Evolutionary conservation across 2,113 vertebrate genomes (phyloP).

Genomic region (Axis porcinus): DNA sequence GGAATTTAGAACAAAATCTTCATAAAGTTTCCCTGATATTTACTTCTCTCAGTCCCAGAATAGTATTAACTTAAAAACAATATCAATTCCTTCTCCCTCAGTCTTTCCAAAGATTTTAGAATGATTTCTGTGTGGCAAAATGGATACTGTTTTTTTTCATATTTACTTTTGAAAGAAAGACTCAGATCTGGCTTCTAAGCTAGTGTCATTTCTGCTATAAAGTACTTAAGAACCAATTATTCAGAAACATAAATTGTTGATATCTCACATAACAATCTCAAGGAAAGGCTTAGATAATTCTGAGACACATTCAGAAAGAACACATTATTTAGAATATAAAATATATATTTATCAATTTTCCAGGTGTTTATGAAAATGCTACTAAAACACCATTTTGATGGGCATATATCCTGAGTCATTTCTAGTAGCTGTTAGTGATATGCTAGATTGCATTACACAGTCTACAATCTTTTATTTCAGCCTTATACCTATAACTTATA

Average conservation of each 20-base stretch:
- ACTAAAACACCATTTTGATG: neutral
- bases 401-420: neutral
- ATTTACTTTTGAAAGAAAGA: neutral
- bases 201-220: neutral
- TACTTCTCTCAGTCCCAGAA: neutral
- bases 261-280: neutral
- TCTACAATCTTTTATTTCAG: neutral
- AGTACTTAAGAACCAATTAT: neutral
- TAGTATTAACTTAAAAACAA: neutral
- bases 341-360: neutral
- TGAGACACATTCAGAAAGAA: neutral
- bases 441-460: neutral
- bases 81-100: neutral
- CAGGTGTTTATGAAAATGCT: neutral
- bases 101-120: neutral
- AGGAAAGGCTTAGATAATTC: neutral
- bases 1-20: neutral
- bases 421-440: neutral
- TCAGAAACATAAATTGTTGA: neutral
- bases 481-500: neutral
- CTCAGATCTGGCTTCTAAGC: neutral
- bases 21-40: neutral
- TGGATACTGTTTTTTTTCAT: neutral
- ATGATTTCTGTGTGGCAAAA: neutral
- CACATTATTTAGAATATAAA: neutral